Conservation (phyloP, 2,888 invertebrate species). For the Acleris cristana region DNA sequence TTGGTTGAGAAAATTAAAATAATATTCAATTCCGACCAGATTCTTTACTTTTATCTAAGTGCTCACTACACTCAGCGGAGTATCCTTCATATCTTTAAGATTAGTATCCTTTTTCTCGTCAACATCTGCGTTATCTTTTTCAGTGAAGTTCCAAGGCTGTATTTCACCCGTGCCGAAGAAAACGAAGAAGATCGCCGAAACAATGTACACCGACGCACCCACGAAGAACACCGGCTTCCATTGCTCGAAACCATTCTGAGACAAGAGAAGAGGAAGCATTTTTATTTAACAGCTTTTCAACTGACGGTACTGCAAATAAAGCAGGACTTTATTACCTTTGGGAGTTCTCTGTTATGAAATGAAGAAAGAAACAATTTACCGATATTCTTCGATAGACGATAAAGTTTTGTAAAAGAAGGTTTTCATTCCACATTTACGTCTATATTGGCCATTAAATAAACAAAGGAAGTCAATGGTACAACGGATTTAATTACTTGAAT, state of each 20-base stretch:
- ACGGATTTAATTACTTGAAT: too few species aligned
- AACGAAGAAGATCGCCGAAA: slow-evolving; percentile 87
- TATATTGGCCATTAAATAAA: too few species aligned
- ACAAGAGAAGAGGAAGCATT: slow-evolving; percentile 38
- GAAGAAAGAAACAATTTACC: too few species aligned
- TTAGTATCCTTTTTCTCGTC: slow-evolving; percentile 54
- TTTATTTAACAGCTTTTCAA: too few species aligned
- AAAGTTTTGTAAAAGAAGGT: too few species aligned
- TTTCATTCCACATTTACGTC: too few species aligned
- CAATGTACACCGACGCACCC: slow-evolving; percentile 88
- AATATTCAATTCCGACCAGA: neutral
- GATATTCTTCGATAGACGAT: too few species aligned
- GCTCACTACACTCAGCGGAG: slow-evolving; percentile 59
- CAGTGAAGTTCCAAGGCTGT: slow-evolving; percentile 87
- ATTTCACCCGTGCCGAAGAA: slow-evolving; percentile 88
- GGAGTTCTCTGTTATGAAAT: too few species aligned
- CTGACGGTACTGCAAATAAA: too few species aligned
- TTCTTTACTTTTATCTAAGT: slow-evolving; percentile 1
- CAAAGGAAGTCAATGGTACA: too few species aligned
- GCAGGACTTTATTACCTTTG: too few species aligned
- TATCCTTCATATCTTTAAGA: slow-evolving; percentile 65
- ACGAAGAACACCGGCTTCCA: slow-evolving; percentile 90
- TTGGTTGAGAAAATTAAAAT: neutral
- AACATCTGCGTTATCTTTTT: slow-evolving; percentile 47
- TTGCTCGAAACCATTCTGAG: slow-evolving; percentile 87